Evolutionary conservation across 2,113 vertebrate species (phyloP).

Genomic region (Chiloscyllium plagiosum): DNA sequence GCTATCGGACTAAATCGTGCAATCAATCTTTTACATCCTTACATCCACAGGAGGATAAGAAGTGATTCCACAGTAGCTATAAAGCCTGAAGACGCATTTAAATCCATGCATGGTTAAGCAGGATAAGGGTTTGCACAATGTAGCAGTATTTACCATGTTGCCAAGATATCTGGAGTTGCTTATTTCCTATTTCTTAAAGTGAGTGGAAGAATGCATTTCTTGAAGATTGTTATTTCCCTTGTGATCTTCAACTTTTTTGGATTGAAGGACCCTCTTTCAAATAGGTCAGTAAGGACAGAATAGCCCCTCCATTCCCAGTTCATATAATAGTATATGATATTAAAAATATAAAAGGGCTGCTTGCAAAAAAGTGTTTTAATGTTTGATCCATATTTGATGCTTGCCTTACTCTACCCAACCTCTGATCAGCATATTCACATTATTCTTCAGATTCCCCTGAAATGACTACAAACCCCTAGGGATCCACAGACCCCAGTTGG

Average conservation of each 20-base stretch:
- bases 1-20: not conserved
- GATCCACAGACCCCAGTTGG: not conserved
- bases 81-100: not conserved
- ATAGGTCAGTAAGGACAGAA: not conserved
- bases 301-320: not conserved
- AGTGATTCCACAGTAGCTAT: not conserved
- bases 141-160: not conserved
- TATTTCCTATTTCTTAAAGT: not conserved
- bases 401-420: not conserved
- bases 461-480: not conserved
- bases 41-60: not conserved
- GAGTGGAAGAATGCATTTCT: not conserved
- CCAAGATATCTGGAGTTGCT: not conserved
- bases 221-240: not conserved
- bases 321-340: not conserved
- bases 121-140: not conserved
- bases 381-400: not conserved
- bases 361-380: not conserved
- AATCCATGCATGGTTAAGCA: not conserved
- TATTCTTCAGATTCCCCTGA: not conserved
- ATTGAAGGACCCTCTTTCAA: not conserved
- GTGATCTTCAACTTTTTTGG: not conserved
- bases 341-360: too few relatives aligned
- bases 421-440: not conserved
- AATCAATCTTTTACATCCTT: not conserved